Conservation (phyloP, 2,797 vertebrate species). For the Melanitta fusca region DNA sequence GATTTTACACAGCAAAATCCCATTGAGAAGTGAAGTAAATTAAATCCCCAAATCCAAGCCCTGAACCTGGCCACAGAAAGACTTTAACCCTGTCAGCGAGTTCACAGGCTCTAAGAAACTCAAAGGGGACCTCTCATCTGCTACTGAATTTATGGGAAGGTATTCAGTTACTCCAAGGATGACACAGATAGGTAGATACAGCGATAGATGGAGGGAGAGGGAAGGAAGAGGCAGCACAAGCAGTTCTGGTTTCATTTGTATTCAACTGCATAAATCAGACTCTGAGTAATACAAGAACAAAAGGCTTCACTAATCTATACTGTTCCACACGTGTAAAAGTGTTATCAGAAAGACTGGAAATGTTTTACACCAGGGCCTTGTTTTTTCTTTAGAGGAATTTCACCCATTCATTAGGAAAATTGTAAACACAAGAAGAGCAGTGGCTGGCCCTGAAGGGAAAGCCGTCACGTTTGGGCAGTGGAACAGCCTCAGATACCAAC, state of each 20-base stretch:
- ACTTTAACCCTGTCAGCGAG: neutral
- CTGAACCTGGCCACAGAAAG: neutral
- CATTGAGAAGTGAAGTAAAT: neutral
- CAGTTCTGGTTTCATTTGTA: neutral
- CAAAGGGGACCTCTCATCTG: neutral
- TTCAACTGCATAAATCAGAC: neutral
- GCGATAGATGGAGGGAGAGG: neutral
- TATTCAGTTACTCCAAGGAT: neutral
- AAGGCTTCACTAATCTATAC: neutral
- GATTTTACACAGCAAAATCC: neutral
- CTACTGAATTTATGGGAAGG: neutral
- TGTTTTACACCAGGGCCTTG: neutral
- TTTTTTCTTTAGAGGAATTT: neutral
- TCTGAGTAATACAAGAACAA: neutral
- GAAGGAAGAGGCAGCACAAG: neutral
- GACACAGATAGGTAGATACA: neutral
- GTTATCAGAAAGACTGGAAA: neutral
- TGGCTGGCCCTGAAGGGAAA: neutral
- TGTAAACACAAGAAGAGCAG: neutral
- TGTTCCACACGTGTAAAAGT: neutral
- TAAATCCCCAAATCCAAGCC: neutral
- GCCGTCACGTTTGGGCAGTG: neutral
- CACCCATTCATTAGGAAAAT: neutral
- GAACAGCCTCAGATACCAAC: neutral
- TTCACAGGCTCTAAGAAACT: neutral